Evolutionary conservation across 2,113 vertebrate genomes (phyloP).

Genomic region (Lagenorhynchus albirostris): DNA sequence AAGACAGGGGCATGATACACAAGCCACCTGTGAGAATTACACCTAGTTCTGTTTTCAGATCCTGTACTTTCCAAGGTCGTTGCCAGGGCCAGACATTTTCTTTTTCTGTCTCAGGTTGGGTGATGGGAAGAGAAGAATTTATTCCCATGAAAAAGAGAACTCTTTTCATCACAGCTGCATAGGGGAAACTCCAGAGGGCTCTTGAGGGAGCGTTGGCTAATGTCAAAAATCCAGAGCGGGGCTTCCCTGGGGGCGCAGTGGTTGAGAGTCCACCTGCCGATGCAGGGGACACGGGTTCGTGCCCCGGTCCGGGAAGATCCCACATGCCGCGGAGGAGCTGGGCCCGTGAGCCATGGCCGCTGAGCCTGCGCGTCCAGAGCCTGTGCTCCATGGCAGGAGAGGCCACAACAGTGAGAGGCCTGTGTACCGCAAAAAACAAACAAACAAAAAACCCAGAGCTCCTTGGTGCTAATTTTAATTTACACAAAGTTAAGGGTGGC

Average conservation of each 20-base stretch:
- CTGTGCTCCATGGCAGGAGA: no score
- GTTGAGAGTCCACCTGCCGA: no score
- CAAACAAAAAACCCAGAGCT: background rate
- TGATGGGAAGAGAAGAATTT: background rate
- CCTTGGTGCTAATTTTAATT: constrained; percentile 5
- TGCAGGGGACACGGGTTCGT: no score
- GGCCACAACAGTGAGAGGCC: no score
- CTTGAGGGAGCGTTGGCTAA: background rate
- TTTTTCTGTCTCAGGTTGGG: background rate
- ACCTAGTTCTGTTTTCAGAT: background rate
- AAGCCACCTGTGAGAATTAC: background rate
- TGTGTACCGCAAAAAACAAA: no score
- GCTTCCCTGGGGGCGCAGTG: no score
- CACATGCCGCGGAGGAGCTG: no score
- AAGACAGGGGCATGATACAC: background rate
- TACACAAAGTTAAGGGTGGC: background rate
- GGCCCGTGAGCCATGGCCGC: no score
- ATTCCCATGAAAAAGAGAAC: background rate
- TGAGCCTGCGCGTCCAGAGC: no score
- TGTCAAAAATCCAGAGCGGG: background rate
- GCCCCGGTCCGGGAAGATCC: no score
- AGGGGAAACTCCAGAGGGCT: background rate
- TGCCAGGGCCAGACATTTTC: background rate
- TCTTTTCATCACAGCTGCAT: background rate
- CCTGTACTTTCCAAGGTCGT: background rate